phyloP scores from a whole-genome alignment of 2,113 vertebrate genomes.

The Salvelinus namaycush region DNA sequence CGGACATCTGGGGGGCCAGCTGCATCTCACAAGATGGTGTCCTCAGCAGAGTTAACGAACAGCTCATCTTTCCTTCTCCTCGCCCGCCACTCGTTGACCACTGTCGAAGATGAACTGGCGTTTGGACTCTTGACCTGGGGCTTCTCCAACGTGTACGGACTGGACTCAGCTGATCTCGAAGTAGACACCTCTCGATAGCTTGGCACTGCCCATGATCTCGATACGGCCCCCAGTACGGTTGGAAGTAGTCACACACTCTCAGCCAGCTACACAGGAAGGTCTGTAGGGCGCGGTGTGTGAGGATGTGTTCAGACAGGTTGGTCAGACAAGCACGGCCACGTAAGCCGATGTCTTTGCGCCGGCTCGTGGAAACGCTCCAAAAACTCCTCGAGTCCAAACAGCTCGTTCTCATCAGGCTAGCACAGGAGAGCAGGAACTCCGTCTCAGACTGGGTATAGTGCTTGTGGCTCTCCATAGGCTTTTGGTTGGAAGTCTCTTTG shows the following conservation, averaged over 20 bases:
- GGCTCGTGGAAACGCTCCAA: conserved; percentile 95
- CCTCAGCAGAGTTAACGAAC: conserved; percentile 97
- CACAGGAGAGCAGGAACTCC: conserved; percentile 90
- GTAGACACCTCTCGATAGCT: conserved; percentile 93
- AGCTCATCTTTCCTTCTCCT: conserved; percentile 99
- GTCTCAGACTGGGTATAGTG: conserved; percentile 96
- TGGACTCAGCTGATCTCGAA: conserved; percentile 98
- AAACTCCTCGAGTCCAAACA: conserved; percentile 93
- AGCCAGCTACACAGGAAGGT: conserved; percentile 92
- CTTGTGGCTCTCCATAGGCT: conserved; percentile 97
- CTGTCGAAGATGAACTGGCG: conserved; percentile 97
- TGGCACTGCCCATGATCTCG: conserved; percentile 97
- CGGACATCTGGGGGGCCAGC: conserved; percentile 93
- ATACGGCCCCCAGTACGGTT: conserved; percentile 96
- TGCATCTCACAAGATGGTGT: conserved; percentile 99
- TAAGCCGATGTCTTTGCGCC: conserved; percentile 97
- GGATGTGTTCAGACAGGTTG: conserved; percentile 96
- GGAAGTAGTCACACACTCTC: conserved; percentile 95
- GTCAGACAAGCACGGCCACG: conserved; percentile 90
- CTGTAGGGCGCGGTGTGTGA: conserved; percentile 86
- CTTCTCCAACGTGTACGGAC: conserved; percentile 96
- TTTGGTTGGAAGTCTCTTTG: conserved; percentile 96
- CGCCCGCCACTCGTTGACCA: conserved; percentile 95
- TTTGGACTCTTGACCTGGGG: conserved; percentile 97
- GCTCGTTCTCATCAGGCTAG: conserved; percentile 92